Evolutionary conservation across 2,888 invertebrate species (phyloP), one percentile per base, ranked within the genome.

Genomic region (Neoascia interrupta): DNA sequence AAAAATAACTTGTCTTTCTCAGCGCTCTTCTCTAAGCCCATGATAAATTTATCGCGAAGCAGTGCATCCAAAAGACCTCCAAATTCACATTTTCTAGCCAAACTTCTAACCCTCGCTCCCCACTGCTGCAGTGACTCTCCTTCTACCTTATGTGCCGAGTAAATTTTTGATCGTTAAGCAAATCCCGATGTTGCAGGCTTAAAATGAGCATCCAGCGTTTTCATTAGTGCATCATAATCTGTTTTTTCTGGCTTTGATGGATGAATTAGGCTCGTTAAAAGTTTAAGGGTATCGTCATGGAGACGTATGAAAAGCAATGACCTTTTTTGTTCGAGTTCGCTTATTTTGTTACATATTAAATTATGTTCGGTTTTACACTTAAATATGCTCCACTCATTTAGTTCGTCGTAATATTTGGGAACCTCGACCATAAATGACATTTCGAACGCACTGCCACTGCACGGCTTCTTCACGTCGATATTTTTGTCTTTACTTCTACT

Each of bases 361-460:
- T 39, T 41, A 15, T 63, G 39, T 31, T 47, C 47, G 1, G 49
- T 19, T 49, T 63, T 47, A 10, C 28, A 39, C 28, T 49, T 63
- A 10, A 18, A 63, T 41, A 63, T 47, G 15, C 28, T 37, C 10
- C 21, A 51, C 1, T 63, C 63, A 18, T 63, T 63, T 19, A 49
- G 23, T 21, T 34, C 63, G 19, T 63, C 41, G 8, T 41, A 18
- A 10, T 41, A 63, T 13, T 49, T 51, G 11, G 39, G 51, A 5
- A 56, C 28, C 31, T 56, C 56, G 13, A 39, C 56, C 11, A 56
- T 31, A 41, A 28, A 31, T n/a, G 56, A 28, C 56, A 56, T 54
- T 28, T 36, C 15, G 8, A 31, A 8, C n/a, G 8, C n/a, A 8
- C 31, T 31, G 31, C 31, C 10, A 8, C n/a, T n/a, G n/a, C n/a